Percentiles rank a stretch among this genome's conserved stretches.
Conservation (phyloP, 2,888 invertebrate species). For the Cosmopolites sordidus region DNA sequence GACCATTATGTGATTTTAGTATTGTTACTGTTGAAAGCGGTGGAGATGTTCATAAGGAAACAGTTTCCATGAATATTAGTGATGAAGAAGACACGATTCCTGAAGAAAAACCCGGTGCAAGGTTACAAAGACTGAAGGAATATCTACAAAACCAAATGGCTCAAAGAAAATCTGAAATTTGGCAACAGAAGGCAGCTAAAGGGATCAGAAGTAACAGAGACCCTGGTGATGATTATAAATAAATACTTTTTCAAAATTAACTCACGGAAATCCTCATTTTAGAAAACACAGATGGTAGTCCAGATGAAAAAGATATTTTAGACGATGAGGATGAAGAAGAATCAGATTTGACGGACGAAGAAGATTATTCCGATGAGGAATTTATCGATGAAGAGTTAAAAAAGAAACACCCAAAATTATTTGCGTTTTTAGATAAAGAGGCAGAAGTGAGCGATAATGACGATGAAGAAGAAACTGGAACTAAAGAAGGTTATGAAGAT, state of each 20-base stretch:
- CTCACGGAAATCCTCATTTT: not conserved
- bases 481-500: constrained; percentile 36
- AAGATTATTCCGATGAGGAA: constrained; percentile 46
- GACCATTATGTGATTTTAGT: constrained; percentile 33
- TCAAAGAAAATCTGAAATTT: constrained; percentile 63
- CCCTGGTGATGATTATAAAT: constrained; percentile 8
- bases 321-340: constrained; percentile 50
- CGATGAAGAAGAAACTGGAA: constrained; percentile 36
- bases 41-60: constrained; percentile 49
- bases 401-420: constrained; percentile 34
- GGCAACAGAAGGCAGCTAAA: constrained; percentile 56
- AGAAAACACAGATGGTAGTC: not conserved
- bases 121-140: constrained; percentile 64
- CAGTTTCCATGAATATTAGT: constrained; percentile 40
- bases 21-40: constrained; percentile 47
- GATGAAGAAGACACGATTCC: constrained; percentile 41
- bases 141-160: constrained; percentile 69
- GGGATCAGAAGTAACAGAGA: constrained; percentile 11
- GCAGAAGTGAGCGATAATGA: constrained; percentile 36
- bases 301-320: constrained; percentile 34
- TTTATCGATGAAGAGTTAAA: constrained; percentile 43
- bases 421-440: constrained; percentile 43
- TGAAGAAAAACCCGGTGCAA: constrained; percentile 64
- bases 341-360: constrained; percentile 50
- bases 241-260: constrained; percentile 5